phyloP scores from a whole-genome alignment of 2,888 invertebrate genomes.

The Meteorus colon region DNA sequence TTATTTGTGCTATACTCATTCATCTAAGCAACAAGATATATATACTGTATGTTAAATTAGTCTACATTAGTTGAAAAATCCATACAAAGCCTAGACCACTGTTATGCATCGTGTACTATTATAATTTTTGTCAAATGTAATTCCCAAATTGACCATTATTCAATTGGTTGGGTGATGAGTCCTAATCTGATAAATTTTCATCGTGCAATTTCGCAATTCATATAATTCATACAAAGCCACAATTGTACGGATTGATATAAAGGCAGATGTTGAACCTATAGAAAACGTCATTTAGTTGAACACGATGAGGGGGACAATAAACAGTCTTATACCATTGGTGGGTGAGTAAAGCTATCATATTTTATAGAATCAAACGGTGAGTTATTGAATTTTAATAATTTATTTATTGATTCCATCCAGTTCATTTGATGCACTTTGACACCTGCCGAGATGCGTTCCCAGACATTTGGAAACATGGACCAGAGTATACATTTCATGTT shows the following conservation, averaged over 20 bases:
- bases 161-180: slow-evolving; percentile 28
- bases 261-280: neutral
- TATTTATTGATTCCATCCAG: slow-evolving; percentile 1
- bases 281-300: slow-evolving; percentile 21
- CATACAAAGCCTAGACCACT: neutral
- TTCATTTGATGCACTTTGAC: slow-evolving; percentile 34
- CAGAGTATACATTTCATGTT: slow-evolving; percentile 35
- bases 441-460: slow-evolving; percentile 30
- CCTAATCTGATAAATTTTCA: slow-evolving; percentile 27
- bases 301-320: slow-evolving; percentile 27
- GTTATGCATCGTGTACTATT: neutral
- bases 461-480: slow-evolving; percentile 37
- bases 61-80: neutral
- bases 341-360: slow-evolving; percentile 29
- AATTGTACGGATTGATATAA: slow-evolving; percentile 30
- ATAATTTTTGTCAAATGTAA: slow-evolving; percentile 24
- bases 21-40: neutral
- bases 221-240: slow-evolving; percentile 15
- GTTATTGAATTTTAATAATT: neutral
- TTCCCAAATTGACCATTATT: slow-evolving; percentile 37
- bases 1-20: neutral
- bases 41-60: neutral
- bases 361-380: neutral
- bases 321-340: slow-evolving; percentile 40
- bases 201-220: slow-evolving; percentile 38